These are phyloP conservation scores for Leptonema lineaticorne DNA, from an alignment of 1,140 invertebrate genomes.

Conservation along the genomic window DNA sequence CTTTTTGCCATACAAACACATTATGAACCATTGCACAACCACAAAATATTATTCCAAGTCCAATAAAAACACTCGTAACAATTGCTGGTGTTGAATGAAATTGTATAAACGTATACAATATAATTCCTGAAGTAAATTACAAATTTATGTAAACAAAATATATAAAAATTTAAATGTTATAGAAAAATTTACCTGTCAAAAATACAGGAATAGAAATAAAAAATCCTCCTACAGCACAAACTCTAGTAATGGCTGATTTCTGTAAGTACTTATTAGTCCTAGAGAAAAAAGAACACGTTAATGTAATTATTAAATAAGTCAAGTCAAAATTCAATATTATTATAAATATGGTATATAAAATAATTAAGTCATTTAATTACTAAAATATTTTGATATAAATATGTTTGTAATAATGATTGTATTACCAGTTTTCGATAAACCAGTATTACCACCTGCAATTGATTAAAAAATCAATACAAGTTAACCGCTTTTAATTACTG, in stretches of 20 bases:
- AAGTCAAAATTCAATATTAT: too few species aligned
- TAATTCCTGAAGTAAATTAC: slow-evolving; percentile 71
- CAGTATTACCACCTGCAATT: too few species aligned
- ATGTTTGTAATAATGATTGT: too few species aligned
- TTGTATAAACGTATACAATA: slow-evolving; percentile 89
- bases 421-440: too few species aligned
- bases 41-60: slow-evolving; percentile 86
- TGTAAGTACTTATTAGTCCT: slow-evolving; percentile 89
- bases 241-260: slow-evolving; percentile 83
- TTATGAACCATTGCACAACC: slow-evolving; percentile 92
- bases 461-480: too few species aligned
- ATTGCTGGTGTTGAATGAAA: slow-evolving; percentile 90
- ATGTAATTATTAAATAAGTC: too few species aligned
- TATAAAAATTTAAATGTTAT: neutral
- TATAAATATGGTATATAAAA: too few species aligned
- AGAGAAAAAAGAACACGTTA: too few species aligned
- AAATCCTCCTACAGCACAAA: slow-evolving; percentile 89
- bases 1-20: slow-evolving; percentile 90
- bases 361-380: too few species aligned
- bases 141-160: neutral
- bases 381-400: too few species aligned
- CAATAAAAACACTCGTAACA: slow-evolving; percentile 84
- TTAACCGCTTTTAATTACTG: too few species aligned
- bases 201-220: slow-evolving; percentile 93
- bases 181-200: slow-evolving; percentile 70